These are phyloP conservation scores for Lampris incognitus DNA, from an alignment of 2,113 vertebrate genomes.

Conservation along the genomic window DNA sequence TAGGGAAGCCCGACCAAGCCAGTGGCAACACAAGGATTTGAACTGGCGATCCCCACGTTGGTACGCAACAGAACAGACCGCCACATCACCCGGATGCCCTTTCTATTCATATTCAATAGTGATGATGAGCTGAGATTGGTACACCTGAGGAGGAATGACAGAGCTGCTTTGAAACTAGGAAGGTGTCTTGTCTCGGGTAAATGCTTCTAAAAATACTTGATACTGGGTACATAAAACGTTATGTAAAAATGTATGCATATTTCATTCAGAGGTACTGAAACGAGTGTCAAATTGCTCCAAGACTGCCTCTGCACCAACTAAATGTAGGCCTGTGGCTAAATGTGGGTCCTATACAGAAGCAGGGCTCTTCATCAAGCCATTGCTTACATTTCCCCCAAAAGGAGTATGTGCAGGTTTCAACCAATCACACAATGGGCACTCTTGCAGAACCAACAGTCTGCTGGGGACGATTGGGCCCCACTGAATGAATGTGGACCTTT, in stretches of 20 bases:
- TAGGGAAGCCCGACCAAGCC: too few relatives aligned
- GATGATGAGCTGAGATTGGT: neutral
- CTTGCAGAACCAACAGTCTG: conserved; percentile 67
- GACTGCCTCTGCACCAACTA: conserved; percentile 30
- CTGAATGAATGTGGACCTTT: conserved; percentile 80
- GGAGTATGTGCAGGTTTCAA: conserved; percentile 73
- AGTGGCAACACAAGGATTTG: too few relatives aligned
- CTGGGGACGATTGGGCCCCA: conserved; percentile 69
- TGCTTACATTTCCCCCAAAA: conserved; percentile 61
- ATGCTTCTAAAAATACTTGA: too few relatives aligned
- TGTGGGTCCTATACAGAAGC: conserved; percentile 60
- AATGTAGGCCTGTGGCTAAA: conserved; percentile 28
- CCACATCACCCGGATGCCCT: neutral
- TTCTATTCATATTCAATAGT: too few relatives aligned
- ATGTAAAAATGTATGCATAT: neutral
- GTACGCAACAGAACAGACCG: too few relatives aligned
- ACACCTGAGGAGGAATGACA: neutral
- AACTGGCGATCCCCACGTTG: too few relatives aligned
- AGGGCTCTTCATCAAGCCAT: conserved; percentile 53
- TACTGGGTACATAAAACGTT: neutral
- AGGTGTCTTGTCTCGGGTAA: too few relatives aligned
- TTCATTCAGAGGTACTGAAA: neutral
- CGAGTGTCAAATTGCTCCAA: conserved; percentile 25
- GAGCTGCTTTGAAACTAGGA: neutral
- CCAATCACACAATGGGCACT: conserved; percentile 73